Conservation (phyloP, 2,113 vertebrate species). For the Pygoscelis antarcticus region DNA sequence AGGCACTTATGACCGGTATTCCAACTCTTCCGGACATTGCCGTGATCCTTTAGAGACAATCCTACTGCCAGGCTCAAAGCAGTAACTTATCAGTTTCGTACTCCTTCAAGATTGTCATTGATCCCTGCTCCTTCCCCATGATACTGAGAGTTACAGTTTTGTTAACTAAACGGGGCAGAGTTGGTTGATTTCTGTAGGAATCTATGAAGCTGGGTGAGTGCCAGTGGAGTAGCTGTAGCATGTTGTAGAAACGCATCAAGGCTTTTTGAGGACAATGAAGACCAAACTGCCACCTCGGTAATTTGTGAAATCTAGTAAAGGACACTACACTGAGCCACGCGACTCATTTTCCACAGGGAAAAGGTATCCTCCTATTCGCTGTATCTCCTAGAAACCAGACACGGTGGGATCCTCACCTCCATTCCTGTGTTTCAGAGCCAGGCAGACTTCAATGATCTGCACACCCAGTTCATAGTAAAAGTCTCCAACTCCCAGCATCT, state of each 20-base stretch:
- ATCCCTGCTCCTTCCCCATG: neutral
- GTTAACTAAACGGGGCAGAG: neutral
- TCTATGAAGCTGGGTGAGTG: neutral
- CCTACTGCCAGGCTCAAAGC: neutral
- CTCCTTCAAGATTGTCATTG: neutral
- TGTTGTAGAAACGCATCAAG: neutral
- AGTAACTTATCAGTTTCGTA: accelerated
- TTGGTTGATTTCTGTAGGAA: neutral
- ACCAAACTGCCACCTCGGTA: neutral
- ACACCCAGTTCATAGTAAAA: constrained; percentile 98
- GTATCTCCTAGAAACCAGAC: neutral
- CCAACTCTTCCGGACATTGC: neutral
- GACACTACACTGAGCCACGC: accelerated
- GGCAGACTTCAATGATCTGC: constrained; percentile 95
- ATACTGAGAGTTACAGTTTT: accelerated
- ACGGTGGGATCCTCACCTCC: constrained; percentile 80
- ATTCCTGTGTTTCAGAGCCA: constrained; percentile 94
- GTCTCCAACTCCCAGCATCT: constrained; percentile 96
- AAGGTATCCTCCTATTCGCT: neutral
- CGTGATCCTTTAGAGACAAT: neutral
- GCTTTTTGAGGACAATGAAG: neutral
- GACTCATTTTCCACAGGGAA: neutral
- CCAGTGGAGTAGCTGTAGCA: too few relatives aligned
- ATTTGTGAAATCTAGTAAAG: neutral
- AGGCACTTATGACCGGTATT: neutral